Evolutionary conservation across 2,888 invertebrate species (phyloP).

Genomic region (Branchipolynoe longqiensis): DNA sequence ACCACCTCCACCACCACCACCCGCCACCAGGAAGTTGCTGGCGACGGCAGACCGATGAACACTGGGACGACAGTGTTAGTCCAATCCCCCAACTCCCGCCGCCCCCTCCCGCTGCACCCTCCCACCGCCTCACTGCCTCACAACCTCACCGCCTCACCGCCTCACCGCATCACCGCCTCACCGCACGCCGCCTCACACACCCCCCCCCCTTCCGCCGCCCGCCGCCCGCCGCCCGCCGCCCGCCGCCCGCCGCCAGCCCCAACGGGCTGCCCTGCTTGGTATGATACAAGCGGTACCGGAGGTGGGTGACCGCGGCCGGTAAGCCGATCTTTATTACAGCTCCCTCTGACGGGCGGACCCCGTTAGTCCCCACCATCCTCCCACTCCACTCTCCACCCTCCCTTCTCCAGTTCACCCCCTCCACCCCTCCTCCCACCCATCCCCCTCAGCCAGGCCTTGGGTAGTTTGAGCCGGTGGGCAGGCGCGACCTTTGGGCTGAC

Average conservation of each 20-base stretch:
- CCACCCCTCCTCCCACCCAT: constrained; percentile 16
- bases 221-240: background rate
- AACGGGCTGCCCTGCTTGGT: background rate
- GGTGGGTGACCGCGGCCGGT: background rate
- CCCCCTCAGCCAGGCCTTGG: constrained; percentile 16
- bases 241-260: background rate
- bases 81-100: background rate
- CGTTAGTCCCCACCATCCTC: background rate
- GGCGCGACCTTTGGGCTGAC: constrained; percentile 15
- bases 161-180: background rate
- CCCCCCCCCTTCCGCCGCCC: background rate
- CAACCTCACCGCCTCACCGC: background rate
- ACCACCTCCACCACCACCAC: too few species aligned
- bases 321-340: constrained; percentile 52
- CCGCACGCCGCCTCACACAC: background rate
- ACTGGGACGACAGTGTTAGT: too few species aligned
- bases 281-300: constrained; percentile 29
- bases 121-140: too few species aligned
- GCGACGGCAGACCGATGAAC: too few species aligned
- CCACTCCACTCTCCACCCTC: too few species aligned
- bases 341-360: constrained; percentile 28
- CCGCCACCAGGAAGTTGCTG: too few species aligned
- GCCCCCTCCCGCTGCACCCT: background rate
- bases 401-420: background rate
- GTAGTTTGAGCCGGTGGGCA: constrained; percentile 39